phyloP scores from a whole-genome alignment of 92 coral and sea anemone species.

The Palythoa grandis region DNA sequence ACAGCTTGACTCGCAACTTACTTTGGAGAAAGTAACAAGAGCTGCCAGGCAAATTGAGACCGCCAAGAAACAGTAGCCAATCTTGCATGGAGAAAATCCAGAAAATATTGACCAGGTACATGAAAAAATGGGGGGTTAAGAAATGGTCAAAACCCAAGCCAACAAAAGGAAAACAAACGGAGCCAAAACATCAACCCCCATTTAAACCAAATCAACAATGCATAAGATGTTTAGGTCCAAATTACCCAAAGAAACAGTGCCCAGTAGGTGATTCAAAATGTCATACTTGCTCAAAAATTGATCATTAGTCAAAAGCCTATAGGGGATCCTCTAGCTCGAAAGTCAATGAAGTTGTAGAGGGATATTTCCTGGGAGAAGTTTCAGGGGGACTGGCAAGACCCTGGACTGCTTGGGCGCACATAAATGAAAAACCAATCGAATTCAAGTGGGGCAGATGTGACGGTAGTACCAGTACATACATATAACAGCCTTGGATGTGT shows the following conservation, averaged over 20 bases:
- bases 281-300: constrained; percentile 27
- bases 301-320: constrained; percentile 40
- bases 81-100: no score
- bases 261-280: no score
- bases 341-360: constrained; percentile 39
- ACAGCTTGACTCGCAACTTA: no score
- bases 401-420: constrained; percentile 36
- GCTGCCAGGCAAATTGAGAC: no score
- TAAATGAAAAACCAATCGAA: constrained; percentile 25
- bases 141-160: background rate
- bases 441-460: constrained; percentile 64
- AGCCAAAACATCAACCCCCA: background rate
- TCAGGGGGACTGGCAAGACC: constrained; percentile 27
- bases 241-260: no score
- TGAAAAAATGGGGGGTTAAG: background rate
- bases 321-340: constrained; percentile 9
- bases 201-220: constrained; percentile 18
- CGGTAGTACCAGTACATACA: constrained; percentile 50
- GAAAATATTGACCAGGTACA: no score
- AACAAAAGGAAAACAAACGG: constrained; percentile 16
- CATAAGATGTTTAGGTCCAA: no score
- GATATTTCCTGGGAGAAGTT: constrained; percentile 44
- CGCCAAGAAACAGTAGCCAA: no score
- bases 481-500: constrained; percentile 27
- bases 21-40: no score